A percentile compares a stretch with the other conserved stretches of the same genome.
phyloP scores from a whole-genome alignment of 2,888 invertebrate genomes.

The Priapulus caudatus region DNA sequence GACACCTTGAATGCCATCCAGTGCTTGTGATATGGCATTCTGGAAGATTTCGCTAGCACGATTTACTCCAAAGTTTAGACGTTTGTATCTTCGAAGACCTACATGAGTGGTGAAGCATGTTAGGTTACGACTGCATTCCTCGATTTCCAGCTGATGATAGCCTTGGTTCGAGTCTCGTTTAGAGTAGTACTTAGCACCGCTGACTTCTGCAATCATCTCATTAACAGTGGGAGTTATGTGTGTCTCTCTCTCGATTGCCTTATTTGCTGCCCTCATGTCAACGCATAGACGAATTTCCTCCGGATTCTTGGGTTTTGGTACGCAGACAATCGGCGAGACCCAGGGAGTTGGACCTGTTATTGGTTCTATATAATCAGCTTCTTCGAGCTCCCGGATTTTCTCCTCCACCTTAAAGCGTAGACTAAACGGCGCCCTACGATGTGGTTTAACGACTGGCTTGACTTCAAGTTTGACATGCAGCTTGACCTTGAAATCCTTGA shows the following conservation, averaged over 20 bases:
- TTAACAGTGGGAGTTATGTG: conserved; percentile 22
- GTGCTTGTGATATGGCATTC: conserved; percentile 32
- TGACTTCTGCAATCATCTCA: conserved; percentile 20
- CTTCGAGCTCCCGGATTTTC: conserved; percentile 20
- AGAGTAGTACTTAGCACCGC: conserved; percentile 17
- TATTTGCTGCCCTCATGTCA: conserved; percentile 21
- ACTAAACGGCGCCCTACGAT: background rate
- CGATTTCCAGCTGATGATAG: conserved; percentile 18
- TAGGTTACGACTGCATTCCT: conserved; percentile 15
- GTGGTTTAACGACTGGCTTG: background rate
- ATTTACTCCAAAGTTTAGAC: conserved; percentile 36
- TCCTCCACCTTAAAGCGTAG: conserved; percentile 15
- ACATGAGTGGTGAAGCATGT: conserved; percentile 21
- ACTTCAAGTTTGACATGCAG: background rate
- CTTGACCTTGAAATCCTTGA: background rate
- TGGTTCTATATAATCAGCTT: conserved; percentile 24
- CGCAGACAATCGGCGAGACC: conserved; percentile 24
- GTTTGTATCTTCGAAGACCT: conserved; percentile 22
- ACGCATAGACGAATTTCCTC: conserved; percentile 21
- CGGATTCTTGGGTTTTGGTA: conserved; percentile 17
- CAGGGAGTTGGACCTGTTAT: conserved; percentile 26
- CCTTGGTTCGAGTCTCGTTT: conserved; percentile 19
- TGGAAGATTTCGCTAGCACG: conserved; percentile 40
- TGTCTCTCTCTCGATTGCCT: conserved; percentile 19
- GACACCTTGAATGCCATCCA: conserved; percentile 30